Conservation (phyloP, 2,888 invertebrate genomes). For the Terebella lapidaria region DNA sequence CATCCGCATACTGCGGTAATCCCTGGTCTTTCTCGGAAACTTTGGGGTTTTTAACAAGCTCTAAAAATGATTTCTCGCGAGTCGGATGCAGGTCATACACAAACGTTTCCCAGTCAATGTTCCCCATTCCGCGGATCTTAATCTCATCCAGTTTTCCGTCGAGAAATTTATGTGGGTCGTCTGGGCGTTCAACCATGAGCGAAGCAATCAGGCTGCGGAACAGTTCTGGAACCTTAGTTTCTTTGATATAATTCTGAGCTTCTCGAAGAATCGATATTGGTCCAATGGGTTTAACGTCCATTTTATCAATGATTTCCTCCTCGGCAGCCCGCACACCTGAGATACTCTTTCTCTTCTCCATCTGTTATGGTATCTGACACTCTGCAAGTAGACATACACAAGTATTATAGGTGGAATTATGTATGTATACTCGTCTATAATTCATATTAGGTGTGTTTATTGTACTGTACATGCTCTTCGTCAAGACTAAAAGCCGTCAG, state of each 20-base stretch:
- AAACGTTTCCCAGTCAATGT: conserved; percentile 51
- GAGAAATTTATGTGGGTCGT: conserved; percentile 42
- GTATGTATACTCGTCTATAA: too few relatives aligned
- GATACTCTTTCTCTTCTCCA: too few relatives aligned
- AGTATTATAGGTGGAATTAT: too few relatives aligned
- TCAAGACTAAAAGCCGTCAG: too few relatives aligned
- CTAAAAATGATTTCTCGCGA: conserved; percentile 33
- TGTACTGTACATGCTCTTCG: too few relatives aligned
- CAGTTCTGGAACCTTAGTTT: conserved; percentile 44
- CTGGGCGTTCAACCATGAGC: conserved; percentile 47
- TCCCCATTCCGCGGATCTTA: conserved; percentile 38
- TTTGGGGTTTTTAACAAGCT: conserved; percentile 14
- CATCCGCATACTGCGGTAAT: not conserved
- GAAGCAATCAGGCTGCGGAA: conserved; percentile 46
- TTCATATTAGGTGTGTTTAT: too few relatives aligned
- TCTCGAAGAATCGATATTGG: conserved; percentile 20
- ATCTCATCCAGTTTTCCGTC: conserved; percentile 43
- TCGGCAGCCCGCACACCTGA: too few relatives aligned
- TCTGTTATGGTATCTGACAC: too few relatives aligned
- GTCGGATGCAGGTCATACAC: conserved; percentile 44
- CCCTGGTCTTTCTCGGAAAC: not conserved
- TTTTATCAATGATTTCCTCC: too few relatives aligned
- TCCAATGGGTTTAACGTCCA: conserved; percentile 5
- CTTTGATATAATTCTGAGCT: conserved; percentile 39
- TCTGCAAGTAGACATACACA: too few relatives aligned